Evolutionary conservation across 2,888 invertebrate species (phyloP).

Genomic region (Bombylius major): DNA sequence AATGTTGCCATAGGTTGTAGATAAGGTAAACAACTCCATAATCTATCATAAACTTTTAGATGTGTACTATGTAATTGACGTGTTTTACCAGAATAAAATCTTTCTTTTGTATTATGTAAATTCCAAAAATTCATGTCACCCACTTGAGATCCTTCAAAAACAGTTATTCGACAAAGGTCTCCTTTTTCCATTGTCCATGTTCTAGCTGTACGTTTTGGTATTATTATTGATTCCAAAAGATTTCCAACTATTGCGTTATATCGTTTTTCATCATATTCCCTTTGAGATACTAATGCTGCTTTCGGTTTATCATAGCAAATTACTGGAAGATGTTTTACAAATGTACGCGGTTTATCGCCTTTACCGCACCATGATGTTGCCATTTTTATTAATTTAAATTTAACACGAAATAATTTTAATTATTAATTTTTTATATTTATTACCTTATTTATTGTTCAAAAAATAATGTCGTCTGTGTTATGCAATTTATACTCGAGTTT

Average conservation of each 20-base stretch:
- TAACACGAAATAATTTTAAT: neutral
- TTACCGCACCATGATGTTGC: constrained; percentile 29
- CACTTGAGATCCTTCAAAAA: constrained; percentile 38
- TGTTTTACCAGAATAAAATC: constrained; percentile 39
- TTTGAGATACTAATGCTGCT: constrained; percentile 25
- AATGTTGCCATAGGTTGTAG: constrained; percentile 39
- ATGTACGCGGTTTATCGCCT: constrained; percentile 24
- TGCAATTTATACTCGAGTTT: no score
- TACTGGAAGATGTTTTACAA: constrained; percentile 24
- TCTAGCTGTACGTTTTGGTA: constrained; percentile 33
- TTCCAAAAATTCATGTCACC: constrained; percentile 41
- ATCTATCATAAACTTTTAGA: constrained; percentile 36
- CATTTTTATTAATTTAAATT: constrained; percentile 2
- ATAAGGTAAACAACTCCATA: constrained; percentile 39
- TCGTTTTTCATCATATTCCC: constrained; percentile 29
- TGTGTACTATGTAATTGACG: constrained; percentile 38
- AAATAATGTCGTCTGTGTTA: no score
- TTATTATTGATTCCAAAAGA: constrained; percentile 24
- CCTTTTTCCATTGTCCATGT: constrained; percentile 36
- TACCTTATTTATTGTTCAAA: no score
- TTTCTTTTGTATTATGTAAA: constrained; percentile 34
- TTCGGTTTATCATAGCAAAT: constrained; percentile 34
- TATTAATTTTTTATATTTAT: no score
- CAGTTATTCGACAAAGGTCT: constrained; percentile 36
- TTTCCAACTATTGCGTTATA: constrained; percentile 27